These are phyloP conservation scores for Syrphus vitripennis DNA, from an alignment of 2,888 invertebrate genomes.

Conservation along the genomic window DNA sequence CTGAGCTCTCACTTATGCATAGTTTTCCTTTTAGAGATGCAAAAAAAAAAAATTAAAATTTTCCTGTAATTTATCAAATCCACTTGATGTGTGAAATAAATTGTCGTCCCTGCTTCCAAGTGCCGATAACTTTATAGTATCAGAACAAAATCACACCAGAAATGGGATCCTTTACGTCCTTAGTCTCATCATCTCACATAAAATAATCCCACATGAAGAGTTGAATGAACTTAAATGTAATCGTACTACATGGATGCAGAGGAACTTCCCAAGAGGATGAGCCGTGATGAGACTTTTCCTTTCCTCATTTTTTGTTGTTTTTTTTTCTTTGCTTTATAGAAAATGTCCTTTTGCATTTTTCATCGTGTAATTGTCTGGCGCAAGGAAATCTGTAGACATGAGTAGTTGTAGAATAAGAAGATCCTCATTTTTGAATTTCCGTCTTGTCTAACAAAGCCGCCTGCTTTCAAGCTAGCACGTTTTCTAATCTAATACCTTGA, in stretches of 20 bases:
- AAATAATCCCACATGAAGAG: slow-evolving; percentile 23
- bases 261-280: slow-evolving; percentile 1
- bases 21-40: background rate
- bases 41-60: background rate
- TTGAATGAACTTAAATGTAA: slow-evolving; percentile 43
- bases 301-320: background rate
- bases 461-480: slow-evolving; percentile 46
- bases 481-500: slow-evolving; percentile 47
- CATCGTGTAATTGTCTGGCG: slow-evolving; percentile 42
- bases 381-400: background rate
- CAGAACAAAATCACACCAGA: background rate
- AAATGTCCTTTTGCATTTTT: slow-evolving; percentile 26
- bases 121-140: background rate
- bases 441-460: slow-evolving; percentile 28
- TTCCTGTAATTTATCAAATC: background rate
- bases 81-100: background rate
- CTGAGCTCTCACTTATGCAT: too few species aligned
- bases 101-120: background rate
- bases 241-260: background rate
- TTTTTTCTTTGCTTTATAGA: background rate
- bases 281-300: slow-evolving; percentile 23
- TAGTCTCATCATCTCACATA: background rate
- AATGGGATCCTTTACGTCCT: background rate
- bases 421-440: background rate
- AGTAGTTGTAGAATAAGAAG: background rate